Evolutionary conservation across 23 tunicate species (phyloP), one percentile per base, ranked within the genome.

Genomic region (Ciona savignyi): DNA sequence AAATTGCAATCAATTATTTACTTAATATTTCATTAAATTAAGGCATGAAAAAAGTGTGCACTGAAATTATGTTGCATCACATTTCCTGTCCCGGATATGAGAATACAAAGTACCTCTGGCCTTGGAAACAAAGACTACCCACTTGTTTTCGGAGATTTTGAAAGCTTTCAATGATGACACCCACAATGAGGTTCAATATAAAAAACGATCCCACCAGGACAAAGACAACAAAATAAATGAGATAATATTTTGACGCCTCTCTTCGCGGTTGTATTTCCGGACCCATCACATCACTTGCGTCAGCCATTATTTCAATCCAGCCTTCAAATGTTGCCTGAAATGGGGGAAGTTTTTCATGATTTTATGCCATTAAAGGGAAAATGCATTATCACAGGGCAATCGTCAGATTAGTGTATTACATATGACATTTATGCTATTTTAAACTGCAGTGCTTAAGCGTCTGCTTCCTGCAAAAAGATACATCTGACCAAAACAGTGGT

Each of bases 301-400:
- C 78, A 6, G 87, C 88, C 93, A 93, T 93, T 4, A 93, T 73
- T 51, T 93, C 98, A 60, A 93, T 93, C 98, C 98, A 93, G 23
- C 98, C 98, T 74, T 93, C 98, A 51, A 86, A 93, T 32, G 98
- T 93, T 42, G 98, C 98, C 93, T 86, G 77, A 27, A 67, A 75
- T n/a, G n/a, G n/a, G n/a, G n/a, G n/a, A n/a, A n/a, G n/a, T n/a
- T n/a, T n/a, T n/a, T n/a, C n/a, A n/a, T n/a, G n/a, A n/a, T 0
- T n/a, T n/a, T n/a, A n/a, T n/a, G n/a, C n/a, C n/a, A n/a, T n/a
- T n/a, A n/a, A n/a, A 77, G 25, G 24, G 19, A 28, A 68, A 68
- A 63, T 63, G 22, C 67, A 22, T 63, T n/a, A 9, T 23, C 22
- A 6, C 68, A 64, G 27, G n/a, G 27, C 28, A 6, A 6, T 23